Base-by-base conservation (phyloP, 1,140 invertebrate genomes). In the Phenacoccus solenopsis region DNA sequence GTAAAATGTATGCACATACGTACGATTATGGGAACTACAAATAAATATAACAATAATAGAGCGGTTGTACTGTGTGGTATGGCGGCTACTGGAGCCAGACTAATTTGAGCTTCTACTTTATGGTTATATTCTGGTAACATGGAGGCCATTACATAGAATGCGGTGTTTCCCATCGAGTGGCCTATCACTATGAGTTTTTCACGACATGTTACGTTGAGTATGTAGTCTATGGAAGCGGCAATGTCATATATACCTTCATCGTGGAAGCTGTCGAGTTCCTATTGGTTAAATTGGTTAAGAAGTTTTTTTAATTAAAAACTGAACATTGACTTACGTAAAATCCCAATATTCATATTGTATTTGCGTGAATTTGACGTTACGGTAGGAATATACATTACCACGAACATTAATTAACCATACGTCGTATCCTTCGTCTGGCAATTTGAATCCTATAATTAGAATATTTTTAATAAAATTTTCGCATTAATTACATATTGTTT, bases 341-440 rank as follows among this genome's bases (percentile, higher is more conserved):
- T 82, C 78, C 83, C 84, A 83, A 74, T 80, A 85, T 20, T 69
- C 69, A 27, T 78, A 73, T 67, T 72, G 38, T 1, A 74, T 74
- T 30, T 77, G 76, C 70, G 73, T 67, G 2, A 80, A 75, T 13
- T 30, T 74, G 5, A 76, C 75, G 76, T 82, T 78, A 5, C 74
- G 73, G 69, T 74, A 73, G 0, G 85, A 86, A 74, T 88, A 86
- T 67, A 80, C 82, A 73, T 87, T 88, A 12, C 88, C 87, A 20
- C 88, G 79, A 16, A 79, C 79, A 75, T 90, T 91, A 1, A 85
- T 81, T 71, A 88, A 72, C 88, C 88, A 90, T 3, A 90, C 86
- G 74, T 90, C 88, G 73, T 84, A 89, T 1, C 84, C 85, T 69
- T 78, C 76, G 70, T 86, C 83, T 0, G 85, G 81, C 21, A 88